Evolutionary conservation across 1,140 invertebrate species (phyloP).

Genomic region (Pectinophora gossypiella): DNA sequence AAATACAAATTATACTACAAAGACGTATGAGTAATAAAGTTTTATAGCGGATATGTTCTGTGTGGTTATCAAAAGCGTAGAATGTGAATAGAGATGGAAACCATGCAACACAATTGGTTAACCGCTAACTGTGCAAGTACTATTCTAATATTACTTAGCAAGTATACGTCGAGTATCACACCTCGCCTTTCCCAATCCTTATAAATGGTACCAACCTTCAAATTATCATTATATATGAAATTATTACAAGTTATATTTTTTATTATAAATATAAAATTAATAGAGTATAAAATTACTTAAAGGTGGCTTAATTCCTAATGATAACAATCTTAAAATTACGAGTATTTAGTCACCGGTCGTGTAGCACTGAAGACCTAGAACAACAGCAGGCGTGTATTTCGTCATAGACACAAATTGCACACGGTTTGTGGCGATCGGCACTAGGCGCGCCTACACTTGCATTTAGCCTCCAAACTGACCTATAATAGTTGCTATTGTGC

Average conservation of each 20-base stretch:
- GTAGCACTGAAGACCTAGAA: constrained; percentile 1
- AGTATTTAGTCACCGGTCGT: too few relatives aligned
- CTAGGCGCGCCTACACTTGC: constrained; percentile 26
- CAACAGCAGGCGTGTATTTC: constrained; percentile 22
- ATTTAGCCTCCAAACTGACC: background rate
- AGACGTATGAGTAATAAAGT: background rate
- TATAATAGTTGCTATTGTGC: constrained; percentile 26
- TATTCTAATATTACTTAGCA: background rate
- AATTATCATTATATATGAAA: too few relatives aligned
- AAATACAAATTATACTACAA: background rate
- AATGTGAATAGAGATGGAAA: too few relatives aligned
- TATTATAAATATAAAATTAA: too few relatives aligned
- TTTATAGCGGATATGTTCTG: background rate
- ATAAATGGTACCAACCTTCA: too few relatives aligned
- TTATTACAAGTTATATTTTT: too few relatives aligned
- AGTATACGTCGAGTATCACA: background rate
- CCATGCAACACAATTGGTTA: background rate
- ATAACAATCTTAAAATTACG: too few relatives aligned
- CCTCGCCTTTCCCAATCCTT: too few relatives aligned
- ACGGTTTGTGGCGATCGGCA: constrained; percentile 30
- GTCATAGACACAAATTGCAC: constrained; percentile 49
- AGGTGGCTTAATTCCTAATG: too few relatives aligned
- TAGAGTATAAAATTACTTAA: too few relatives aligned
- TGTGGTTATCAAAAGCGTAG: background rate
- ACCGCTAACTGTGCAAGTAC: background rate